Evolutionary conservation across 92 coral and sea anemone genomes (phyloP), one percentile per base, ranked within the genome.

Genomic region (Phenganax stokvisi): DNA sequence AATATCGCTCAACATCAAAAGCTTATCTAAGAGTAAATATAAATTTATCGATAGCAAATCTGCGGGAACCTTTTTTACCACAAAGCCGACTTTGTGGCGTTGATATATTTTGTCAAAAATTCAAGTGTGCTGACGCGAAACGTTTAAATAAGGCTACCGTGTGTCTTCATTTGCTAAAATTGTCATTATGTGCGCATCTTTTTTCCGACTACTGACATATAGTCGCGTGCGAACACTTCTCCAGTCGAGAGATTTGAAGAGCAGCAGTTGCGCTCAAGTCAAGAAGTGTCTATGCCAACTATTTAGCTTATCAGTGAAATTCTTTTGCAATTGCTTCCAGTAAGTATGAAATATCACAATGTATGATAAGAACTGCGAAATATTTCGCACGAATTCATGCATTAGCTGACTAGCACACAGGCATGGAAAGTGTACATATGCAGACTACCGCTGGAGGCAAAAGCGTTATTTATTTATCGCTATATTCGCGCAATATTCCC

Each of bases 91-190:
- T 8, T 68, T 6, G 11, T 28, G 73, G 73, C 73, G 73, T 68
- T 68, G 73, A 68, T 29, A 68, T 68, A 68, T 68, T n/a, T 68
- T 68, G 73, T 68, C 54, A 68, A n/a, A 37, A 37, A 68, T 68
- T 68, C 6, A 68, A 3, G 73, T 30, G 73, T 53, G 73, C 47
- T 68, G 70, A 64, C 70, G 31, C 17, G 70, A 68, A 30, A 12
- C 54, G 53, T 68, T 30, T 30, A 68, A 37, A 37, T 11, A 3
- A 30, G 13, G 47, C 54, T n/a, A 66, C 51, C 5, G 16, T 53
- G 73, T 37, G 31, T 68, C 73, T 51, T 68, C 5, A 30, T 68
- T 68, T 30, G 47, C 54, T 53, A 68, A 30, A 64, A 64, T 68
- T 68, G 30, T 28, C 37, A n/a, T 20, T 64, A 64, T 20, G 30